These are phyloP conservation scores for Sminthopsis crassicaudata DNA, from an alignment of 2,113 vertebrate species.

Conservation along the genomic window DNA sequence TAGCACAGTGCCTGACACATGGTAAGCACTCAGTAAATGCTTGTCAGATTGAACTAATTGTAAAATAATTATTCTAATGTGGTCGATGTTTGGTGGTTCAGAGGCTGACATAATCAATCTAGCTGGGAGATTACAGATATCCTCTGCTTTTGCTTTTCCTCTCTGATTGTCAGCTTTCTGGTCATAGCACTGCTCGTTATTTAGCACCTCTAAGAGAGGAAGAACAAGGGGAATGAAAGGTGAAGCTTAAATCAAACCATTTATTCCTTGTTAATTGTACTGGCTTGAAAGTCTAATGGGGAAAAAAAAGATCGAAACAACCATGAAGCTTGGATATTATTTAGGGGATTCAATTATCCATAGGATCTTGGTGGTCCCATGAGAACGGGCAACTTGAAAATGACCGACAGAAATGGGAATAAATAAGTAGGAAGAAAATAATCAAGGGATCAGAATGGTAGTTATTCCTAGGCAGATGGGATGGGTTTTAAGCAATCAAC, in stretches of 20 bases:
- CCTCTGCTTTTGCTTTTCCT: not conserved
- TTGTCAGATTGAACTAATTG: not conserved
- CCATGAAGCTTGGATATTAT: conserved; percentile 45
- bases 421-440: not conserved
- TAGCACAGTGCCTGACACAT: not conserved
- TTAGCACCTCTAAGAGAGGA: conserved; percentile 36
- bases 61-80: not conserved
- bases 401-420: conserved; percentile 51
- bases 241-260: not conserved
- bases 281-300: not conserved
- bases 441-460: conserved; percentile 13
- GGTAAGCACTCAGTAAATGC: not conserved
- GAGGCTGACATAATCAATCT: not conserved
- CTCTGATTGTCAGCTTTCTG: conserved; percentile 42
- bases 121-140: not conserved
- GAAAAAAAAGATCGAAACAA: not conserved
- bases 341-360: conserved; percentile 47
- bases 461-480: conserved; percentile 49
- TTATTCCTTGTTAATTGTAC: conserved; percentile 36
- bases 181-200: conserved; percentile 2
- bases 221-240: not conserved
- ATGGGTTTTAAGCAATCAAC: conserved; percentile 50
- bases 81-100: not conserved
- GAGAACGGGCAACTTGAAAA: conserved; percentile 45
- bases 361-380: conserved; percentile 19